phyloP scores from a whole-genome alignment of 2,888 invertebrate genomes.

The Oscheius sp. region DNA sequence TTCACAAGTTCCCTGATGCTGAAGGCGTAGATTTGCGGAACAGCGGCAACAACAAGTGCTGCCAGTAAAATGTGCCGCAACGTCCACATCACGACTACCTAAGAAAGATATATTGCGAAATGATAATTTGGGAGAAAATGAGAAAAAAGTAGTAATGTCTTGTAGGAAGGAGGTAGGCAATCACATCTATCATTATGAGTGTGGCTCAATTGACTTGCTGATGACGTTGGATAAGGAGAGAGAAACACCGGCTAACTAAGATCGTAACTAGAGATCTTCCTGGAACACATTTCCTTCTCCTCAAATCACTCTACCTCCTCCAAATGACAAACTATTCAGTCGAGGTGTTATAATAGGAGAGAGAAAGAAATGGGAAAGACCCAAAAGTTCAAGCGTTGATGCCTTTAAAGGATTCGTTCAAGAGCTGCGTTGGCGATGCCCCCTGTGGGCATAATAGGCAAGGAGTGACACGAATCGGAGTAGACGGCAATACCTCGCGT shows the following conservation, averaged over 20 bases:
- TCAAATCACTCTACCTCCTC: neutral
- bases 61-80: conserved; percentile 32
- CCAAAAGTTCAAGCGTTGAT: neutral
- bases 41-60: conserved; percentile 28
- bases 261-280: conserved; percentile 3
- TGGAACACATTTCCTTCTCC: neutral
- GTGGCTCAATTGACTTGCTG: conserved; percentile 28
- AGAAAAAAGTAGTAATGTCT: neutral
- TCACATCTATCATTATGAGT: conserved; percentile 31
- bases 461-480: conserved; percentile 30
- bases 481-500: conserved; percentile 26
- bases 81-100: conserved; percentile 39
- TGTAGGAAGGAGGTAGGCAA: conserved; percentile 25
- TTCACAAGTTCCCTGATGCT: conserved; percentile 39
- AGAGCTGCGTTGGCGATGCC: conserved; percentile 23
- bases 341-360: no score
- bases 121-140: neutral
- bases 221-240: conserved; percentile 10
- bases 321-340: neutral
- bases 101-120: neutral
- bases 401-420: conserved; percentile 8
- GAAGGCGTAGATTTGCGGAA: conserved; percentile 39
- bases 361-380: no score
- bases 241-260: conserved; percentile 19
- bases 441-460: conserved; percentile 30